phyloP scores from a whole-genome alignment of 2,888 invertebrate genomes.

The Apeira syringaria region DNA sequence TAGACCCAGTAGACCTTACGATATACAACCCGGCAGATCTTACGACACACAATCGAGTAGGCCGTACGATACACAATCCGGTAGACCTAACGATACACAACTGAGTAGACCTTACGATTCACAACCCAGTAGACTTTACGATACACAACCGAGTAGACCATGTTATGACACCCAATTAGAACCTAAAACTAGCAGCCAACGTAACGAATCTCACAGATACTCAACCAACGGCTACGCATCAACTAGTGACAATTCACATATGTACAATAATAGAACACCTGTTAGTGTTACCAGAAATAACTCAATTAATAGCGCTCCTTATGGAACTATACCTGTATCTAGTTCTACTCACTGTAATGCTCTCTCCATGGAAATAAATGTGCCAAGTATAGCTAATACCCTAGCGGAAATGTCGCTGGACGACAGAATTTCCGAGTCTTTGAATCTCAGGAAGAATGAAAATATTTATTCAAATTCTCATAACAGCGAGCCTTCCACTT shows the following conservation, averaged over 20 bases:
- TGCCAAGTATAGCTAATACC: constrained; percentile 40
- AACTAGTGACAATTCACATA: constrained; percentile 33
- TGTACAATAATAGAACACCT: constrained; percentile 53
- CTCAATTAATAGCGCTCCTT: constrained; percentile 38
- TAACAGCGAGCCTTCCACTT: constrained; percentile 42
- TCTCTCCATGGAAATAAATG: constrained; percentile 49
- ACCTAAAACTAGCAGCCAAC: constrained; percentile 25
- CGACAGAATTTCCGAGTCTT: constrained; percentile 74
- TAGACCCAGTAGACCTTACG: too few species aligned
- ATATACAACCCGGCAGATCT: too few species aligned
- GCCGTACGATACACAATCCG: constrained; percentile 45
- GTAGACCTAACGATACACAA: too few species aligned
- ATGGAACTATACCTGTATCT: constrained; percentile 41
- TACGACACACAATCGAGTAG: too few species aligned
- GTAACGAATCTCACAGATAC: constrained; percentile 61
- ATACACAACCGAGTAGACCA: constrained; percentile 33
- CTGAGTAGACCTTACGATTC: too few species aligned
- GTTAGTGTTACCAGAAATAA: constrained; percentile 40
- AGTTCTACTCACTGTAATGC: constrained; percentile 45
- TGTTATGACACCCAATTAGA: constrained; percentile 30
- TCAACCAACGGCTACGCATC: constrained; percentile 39
- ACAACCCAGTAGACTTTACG: too few species aligned
- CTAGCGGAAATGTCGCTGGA: constrained; percentile 70
- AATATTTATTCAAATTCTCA: constrained; percentile 57
- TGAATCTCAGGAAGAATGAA: constrained; percentile 74